These are phyloP conservation scores for Philereme transversata DNA, from an alignment of 2,888 invertebrate species.

Conservation along the genomic window DNA sequence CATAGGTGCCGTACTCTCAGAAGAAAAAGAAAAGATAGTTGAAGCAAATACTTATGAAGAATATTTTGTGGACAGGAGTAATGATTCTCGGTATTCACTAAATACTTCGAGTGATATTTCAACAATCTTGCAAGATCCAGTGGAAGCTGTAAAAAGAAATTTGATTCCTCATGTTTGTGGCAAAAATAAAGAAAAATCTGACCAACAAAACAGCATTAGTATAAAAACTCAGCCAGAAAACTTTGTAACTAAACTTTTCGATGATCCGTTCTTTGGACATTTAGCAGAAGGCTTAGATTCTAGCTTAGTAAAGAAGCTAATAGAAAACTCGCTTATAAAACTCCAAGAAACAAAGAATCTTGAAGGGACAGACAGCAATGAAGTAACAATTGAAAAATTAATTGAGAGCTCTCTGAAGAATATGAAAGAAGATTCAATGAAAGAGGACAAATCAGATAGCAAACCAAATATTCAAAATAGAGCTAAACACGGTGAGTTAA, in stretches of 20 bases:
- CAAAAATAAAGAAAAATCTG: constrained; percentile 68
- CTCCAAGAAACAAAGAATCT: constrained; percentile 78
- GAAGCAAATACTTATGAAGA: constrained; percentile 74
- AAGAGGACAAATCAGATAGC: constrained; percentile 36
- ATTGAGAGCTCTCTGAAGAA: constrained; percentile 78
- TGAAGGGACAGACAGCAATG: constrained; percentile 74
- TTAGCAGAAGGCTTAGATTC: constrained; percentile 85
- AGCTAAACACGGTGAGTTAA: constrained; percentile 48
- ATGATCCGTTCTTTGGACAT: constrained; percentile 86
- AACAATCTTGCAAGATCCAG: constrained; percentile 87
- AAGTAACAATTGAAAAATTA: constrained; percentile 77
- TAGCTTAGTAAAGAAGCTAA: constrained; percentile 85
- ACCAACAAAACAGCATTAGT: constrained; percentile 41
- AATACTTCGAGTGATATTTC: constrained; percentile 69
- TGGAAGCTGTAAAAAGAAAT: constrained; percentile 90
- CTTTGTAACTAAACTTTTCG: constrained; percentile 84
- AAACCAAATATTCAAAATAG: constrained; percentile 54
- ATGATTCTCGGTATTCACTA: constrained; percentile 38
- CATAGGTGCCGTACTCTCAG: constrained; percentile 70
- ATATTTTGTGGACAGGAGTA: constrained; percentile 60
- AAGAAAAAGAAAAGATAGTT: constrained; percentile 49
- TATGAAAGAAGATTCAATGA: constrained; percentile 65
- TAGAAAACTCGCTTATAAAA: constrained; percentile 87
- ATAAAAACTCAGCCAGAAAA: constrained; percentile 55
- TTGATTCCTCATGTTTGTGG: constrained; percentile 91